Evolutionary conservation across 2,888 invertebrate species (phyloP).

Genomic region (Caenorhabditis sp.): DNA sequence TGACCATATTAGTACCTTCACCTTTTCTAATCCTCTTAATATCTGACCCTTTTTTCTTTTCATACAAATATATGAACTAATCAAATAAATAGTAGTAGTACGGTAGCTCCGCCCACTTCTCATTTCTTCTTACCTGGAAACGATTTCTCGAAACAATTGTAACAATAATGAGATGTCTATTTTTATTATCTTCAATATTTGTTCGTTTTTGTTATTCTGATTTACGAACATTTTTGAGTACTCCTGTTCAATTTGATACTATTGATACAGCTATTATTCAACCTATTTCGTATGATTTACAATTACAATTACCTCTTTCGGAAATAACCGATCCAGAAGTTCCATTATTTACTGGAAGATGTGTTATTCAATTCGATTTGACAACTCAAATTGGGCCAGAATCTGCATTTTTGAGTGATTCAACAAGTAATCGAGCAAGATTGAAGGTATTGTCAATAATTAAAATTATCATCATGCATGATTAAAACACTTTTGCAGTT

Average conservation of each 20-base stretch:
- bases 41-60: too few species aligned
- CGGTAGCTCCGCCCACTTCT: too few species aligned
- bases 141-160: too few species aligned
- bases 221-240: not conserved
- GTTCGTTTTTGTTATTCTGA: not conserved
- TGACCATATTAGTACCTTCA: too few species aligned
- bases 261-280: not conserved
- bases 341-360: constrained; percentile 49
- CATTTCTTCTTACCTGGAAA: too few species aligned
- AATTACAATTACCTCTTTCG: constrained; percentile 51
- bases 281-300: constrained; percentile 39
- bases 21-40: too few species aligned
- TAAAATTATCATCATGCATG: constrained; percentile 19
- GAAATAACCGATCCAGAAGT: constrained; percentile 50
- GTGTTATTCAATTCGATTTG: constrained; percentile 49
- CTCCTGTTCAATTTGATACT: not conserved
- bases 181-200: not conserved
- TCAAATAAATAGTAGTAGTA: too few species aligned
- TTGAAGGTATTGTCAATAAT: constrained; percentile 11
- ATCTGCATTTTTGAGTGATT: constrained; percentile 43
- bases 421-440: constrained; percentile 39
- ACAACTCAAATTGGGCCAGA: constrained; percentile 42
- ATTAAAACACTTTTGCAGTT: too few species aligned
- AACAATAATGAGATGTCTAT: not conserved
- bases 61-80: too few species aligned